These are phyloP conservation scores for Anniella stebbinsi DNA, from an alignment of 2,797 vertebrate species.

Conservation along the genomic window DNA sequence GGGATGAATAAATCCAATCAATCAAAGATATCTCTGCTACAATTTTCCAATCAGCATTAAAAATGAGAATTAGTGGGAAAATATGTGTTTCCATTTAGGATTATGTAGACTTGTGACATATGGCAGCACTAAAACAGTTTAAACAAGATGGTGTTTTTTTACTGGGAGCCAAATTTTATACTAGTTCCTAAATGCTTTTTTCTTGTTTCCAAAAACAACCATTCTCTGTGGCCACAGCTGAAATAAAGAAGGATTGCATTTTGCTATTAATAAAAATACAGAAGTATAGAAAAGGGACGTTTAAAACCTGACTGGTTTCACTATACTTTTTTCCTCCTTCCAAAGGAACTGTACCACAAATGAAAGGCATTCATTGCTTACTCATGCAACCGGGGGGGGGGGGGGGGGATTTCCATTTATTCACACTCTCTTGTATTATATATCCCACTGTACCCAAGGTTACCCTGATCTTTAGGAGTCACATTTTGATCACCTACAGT, in stretches of 20 bases:
- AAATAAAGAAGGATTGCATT: slow-evolving; percentile 76
- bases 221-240: slow-evolving; percentile 66
- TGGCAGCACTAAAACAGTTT: slow-evolving; percentile 1
- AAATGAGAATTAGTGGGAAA: not conserved
- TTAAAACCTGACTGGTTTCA: slow-evolving; percentile 66
- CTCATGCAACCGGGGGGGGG: too few relatives aligned
- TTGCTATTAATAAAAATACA: slow-evolving; percentile 75
- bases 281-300: slow-evolving; percentile 70
- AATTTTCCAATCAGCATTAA: slow-evolving; percentile 14
- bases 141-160: not conserved
- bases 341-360: not conserved
- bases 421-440: not conserved
- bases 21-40: not conserved
- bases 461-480: too few relatives aligned
- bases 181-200: slow-evolving; percentile 30
- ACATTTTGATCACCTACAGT: not conserved
- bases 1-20: not conserved
- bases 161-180: slow-evolving; percentile 11
- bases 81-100: not conserved
- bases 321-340: slow-evolving; percentile 67
- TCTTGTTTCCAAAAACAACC: slow-evolving; percentile 62
- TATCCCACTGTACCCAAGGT: not conserved
- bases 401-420: not conserved
- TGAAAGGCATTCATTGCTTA: not conserved
- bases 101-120: slow-evolving; percentile 19